Base-by-base conservation (phyloP, 2,888 invertebrate species). In the Temnothorax rugatulus region DNA sequence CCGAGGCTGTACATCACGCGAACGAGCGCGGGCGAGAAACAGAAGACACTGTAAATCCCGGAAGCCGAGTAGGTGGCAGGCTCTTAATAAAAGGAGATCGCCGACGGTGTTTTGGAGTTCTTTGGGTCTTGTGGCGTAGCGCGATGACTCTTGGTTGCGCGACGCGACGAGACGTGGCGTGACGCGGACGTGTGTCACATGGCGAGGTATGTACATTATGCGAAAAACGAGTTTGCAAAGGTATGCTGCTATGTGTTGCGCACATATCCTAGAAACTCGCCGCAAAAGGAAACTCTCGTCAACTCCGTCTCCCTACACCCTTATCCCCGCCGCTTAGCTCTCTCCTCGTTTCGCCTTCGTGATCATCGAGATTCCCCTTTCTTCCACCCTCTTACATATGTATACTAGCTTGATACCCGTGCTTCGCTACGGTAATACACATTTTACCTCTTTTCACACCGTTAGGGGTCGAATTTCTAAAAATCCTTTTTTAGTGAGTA, bases 1-100 rank as follows among this genome's bases (percentile, higher is more conserved):
- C 21, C 52, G 76, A 81, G 84, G 84, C 76, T 76, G 59, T 66
- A 74, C 68, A 57, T 86, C 76, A 66, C 25, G 63, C 59, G 79
- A 38, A 61, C 8, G 66, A 29, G 21, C 47, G 29, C 29, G 29
- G 52, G 29, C 13, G 59, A 47, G 68, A 34, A 77, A 69, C 38
- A 73, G 25, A 44, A 74, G 38, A 73, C 47, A 79, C 82, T 75
- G 86, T 86, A 88, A 88, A 88, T 88, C 88, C 82, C 66, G 44
- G 75, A 64, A 73, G 83, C 59, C 44, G 68, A 74, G 77, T 63
- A 59, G 82, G 52, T 64, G 84, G 83, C 74, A 57, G 66, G 25
- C 66, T 85, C 88, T 87, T 88, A 88, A 88, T 88, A 87, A 88
- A 88, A 88, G 85, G 82, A 83, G 74, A 88, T 85, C 74, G 74